These are phyloP conservation scores for Cinclus mexicanus DNA, from an alignment of 2,113 vertebrate genomes.

Conservation along the genomic window DNA sequence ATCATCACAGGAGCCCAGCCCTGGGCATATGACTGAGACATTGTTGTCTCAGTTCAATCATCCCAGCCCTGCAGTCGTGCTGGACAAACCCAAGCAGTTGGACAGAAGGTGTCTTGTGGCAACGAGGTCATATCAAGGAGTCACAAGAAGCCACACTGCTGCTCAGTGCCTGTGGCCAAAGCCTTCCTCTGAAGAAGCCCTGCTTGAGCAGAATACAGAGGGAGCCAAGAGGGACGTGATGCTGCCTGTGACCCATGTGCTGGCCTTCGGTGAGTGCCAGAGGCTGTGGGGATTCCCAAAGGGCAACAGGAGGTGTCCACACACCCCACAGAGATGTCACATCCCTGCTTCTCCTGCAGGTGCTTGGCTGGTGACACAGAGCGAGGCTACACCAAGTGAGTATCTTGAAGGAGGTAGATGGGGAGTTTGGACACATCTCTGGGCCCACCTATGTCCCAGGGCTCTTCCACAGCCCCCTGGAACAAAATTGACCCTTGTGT, in stretches of 20 bases:
- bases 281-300: not conserved
- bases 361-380: not conserved
- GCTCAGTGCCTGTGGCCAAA: not conserved
- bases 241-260: not conserved
- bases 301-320: not conserved
- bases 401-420: not conserved
- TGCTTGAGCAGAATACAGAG: not conserved
- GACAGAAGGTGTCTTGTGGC: not conserved
- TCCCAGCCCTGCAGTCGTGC: not conserved
- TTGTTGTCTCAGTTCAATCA: not conserved
- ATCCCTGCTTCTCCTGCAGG: not conserved
- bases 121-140: fast-evolving
- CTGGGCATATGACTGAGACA: not conserved
- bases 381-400: not conserved
- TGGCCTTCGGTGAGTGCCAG: slow-evolving; percentile 8
- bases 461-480: not conserved
- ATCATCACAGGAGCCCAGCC: fast-evolving
- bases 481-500: not conserved
- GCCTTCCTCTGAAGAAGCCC: not conserved
- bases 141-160: not conserved
- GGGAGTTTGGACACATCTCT: not conserved
- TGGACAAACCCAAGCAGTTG: not conserved
- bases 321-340: not conserved
- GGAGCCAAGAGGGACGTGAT: not conserved
- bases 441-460: not conserved